Conservation (phyloP, 2,113 vertebrate genomes). For the Taxidea taxus region DNA sequence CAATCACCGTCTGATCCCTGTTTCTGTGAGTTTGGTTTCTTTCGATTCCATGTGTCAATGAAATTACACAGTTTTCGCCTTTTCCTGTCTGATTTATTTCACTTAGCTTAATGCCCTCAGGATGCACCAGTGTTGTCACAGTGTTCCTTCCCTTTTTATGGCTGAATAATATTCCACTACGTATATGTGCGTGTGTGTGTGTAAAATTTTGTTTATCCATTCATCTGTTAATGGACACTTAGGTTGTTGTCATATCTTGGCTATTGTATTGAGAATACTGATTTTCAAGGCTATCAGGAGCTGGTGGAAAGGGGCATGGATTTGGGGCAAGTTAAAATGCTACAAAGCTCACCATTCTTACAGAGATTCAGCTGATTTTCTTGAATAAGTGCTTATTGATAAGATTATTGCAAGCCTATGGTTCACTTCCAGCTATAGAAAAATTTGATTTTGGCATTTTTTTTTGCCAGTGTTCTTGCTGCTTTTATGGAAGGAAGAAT, state of each 20-base stretch:
- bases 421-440: neutral
- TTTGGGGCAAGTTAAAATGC: neutral
- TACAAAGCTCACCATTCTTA: neutral
- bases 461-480: neutral
- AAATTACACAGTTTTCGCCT: neutral
- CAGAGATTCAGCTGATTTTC: neutral
- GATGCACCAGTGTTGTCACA: neutral
- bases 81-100: neutral
- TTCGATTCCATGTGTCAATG: neutral
- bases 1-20: neutral
- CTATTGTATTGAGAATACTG: neutral
- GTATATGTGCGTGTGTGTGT: neutral
- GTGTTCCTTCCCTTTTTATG: neutral
- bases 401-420: neutral
- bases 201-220: neutral
- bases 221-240: neutral
- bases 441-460: neutral
- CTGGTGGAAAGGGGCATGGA: neutral
- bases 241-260: neutral
- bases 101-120: neutral
- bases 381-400: neutral
- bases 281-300: neutral
- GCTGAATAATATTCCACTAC: neutral
- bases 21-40: neutral
- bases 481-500: neutral